phyloP scores from a whole-genome alignment of 2,113 vertebrate genomes.

The Ondatra zibethicus region DNA sequence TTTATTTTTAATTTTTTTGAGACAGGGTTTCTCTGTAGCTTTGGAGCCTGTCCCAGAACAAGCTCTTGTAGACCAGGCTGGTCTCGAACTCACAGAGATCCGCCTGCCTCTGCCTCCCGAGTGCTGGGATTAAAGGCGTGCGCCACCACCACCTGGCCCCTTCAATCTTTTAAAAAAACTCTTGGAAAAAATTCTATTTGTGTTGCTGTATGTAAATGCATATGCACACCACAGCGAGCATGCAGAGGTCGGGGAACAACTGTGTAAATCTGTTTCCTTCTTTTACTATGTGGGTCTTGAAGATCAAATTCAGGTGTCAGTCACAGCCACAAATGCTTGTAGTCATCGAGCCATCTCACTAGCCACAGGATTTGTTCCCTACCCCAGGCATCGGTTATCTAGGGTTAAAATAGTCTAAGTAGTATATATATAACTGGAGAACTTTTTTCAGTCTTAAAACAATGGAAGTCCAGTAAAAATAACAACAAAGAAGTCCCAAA shows the following conservation, averaged over 20 bases:
- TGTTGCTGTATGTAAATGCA: not conserved
- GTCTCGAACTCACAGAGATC: no score
- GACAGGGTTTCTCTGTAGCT: no score
- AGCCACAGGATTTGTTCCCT: not conserved
- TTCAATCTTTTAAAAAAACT: not conserved
- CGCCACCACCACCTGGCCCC: no score
- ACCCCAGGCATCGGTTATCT: not conserved
- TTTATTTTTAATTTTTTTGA: no score
- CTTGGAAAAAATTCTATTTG: not conserved
- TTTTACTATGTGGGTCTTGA: not conserved
- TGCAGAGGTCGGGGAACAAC: not conserved
- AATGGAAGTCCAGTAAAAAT: conserved; percentile 61
- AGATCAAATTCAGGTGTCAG: not conserved
- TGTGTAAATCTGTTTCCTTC: not conserved
- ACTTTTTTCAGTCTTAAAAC: conserved; percentile 52
- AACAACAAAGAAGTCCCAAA: not conserved
- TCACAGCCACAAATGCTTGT: not conserved
- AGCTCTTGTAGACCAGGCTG: no score
- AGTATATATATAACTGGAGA: not conserved
- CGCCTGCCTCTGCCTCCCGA: no score
- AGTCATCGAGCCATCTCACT: not conserved
- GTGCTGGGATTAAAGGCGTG: no score
- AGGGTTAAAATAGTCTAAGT: conserved; percentile 41
- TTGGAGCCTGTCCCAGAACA: no score
- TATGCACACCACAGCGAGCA: not conserved